Base-by-base conservation (phyloP, 1,140 invertebrate species). In the Macrobrachium rosenbergii region DNA sequence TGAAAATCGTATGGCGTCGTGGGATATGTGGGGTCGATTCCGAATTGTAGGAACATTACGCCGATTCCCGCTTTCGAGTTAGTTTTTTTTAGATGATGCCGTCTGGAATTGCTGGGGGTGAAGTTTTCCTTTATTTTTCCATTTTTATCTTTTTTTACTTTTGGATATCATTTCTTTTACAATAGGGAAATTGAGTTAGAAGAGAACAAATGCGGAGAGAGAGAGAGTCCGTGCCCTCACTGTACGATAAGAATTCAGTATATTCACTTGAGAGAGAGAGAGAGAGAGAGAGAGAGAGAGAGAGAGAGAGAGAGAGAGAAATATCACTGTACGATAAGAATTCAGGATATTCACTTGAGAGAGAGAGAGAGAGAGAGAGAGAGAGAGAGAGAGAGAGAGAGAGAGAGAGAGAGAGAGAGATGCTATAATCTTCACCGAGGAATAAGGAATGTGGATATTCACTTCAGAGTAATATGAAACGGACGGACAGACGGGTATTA, bases 341-440 rank as follows among this genome's bases (percentile, higher is more conserved):
- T 37, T n/a, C 1, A 37, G 28, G 28, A 37, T 37, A 37, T 37
- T 37, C 28, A 37, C 28, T 75, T 28, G 60, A 79, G 60, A 75
- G 72, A 45, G 28, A 75, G 60, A 62, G 77, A n/a, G 60, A 23
- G 60, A 37, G 59, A 79, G 60, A 28, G 58, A 62, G 59, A 62
- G 58, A 63, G 58, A 79, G 58, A 62, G 58, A 60, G 60, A 79
- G 60, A 75, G 72, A 52, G 28, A 75, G 60, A 62, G 77, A 21
- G 60, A 23, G 60, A 37, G 60, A 79, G 60, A 28, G 58, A 63
- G 59, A 63, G 58, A 63, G 58, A 79, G 58, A 63, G 58, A 62
- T 17, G 62, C 12, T 10, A 23, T 62, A 0, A 63, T 59, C 19
- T 21, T 62, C n/a, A 60, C 21, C 21, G 45, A 21, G 59, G 59